Percentiles rank a stretch among this genome's conserved stretches.
These are phyloP conservation scores for Tryphoninae sp. DNA, from an alignment of 2,888 invertebrate species.

Conservation along the genomic window DNA sequence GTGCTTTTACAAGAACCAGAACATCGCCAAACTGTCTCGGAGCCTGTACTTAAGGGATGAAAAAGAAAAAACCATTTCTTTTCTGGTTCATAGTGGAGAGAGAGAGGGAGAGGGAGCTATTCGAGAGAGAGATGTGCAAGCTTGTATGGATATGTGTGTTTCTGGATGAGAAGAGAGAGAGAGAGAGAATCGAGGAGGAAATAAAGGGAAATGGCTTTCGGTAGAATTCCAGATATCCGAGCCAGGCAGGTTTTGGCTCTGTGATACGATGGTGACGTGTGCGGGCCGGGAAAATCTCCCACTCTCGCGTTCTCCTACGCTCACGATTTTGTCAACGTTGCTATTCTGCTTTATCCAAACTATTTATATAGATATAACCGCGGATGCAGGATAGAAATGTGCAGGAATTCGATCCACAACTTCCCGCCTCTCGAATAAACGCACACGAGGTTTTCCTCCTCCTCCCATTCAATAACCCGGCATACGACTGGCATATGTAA, in stretches of 20 bases:
- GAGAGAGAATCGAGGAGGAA: slow-evolving; percentile 41
- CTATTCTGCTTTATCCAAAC: not conserved
- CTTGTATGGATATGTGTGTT: not conserved
- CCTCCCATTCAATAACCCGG: no score
- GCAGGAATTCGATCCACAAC: not conserved
- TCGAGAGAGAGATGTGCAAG: not conserved
- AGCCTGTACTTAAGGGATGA: not conserved
- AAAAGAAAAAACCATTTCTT: not conserved
- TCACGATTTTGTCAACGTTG: not conserved
- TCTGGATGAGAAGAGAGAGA: not conserved
- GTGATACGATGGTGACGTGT: slow-evolving; percentile 11
- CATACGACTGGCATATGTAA: no score
- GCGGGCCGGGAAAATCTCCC: slow-evolving; percentile 9
- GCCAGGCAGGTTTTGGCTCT: slow-evolving; percentile 14
- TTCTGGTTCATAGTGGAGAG: not conserved
- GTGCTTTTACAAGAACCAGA: slow-evolving; percentile 62
- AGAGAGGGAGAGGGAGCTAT: not conserved
- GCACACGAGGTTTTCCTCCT: not conserved
- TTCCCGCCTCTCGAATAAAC: not conserved
- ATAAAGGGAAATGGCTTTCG: slow-evolving; percentile 50
- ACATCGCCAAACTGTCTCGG: slow-evolving; percentile 46
- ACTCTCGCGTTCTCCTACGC: no score
- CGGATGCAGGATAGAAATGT: not conserved
- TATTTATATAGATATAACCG: not conserved
- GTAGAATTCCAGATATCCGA: slow-evolving; percentile 28